phyloP scores from a whole-genome alignment of 2,888 invertebrate species.

The Fissipunctia ypsillon region DNA sequence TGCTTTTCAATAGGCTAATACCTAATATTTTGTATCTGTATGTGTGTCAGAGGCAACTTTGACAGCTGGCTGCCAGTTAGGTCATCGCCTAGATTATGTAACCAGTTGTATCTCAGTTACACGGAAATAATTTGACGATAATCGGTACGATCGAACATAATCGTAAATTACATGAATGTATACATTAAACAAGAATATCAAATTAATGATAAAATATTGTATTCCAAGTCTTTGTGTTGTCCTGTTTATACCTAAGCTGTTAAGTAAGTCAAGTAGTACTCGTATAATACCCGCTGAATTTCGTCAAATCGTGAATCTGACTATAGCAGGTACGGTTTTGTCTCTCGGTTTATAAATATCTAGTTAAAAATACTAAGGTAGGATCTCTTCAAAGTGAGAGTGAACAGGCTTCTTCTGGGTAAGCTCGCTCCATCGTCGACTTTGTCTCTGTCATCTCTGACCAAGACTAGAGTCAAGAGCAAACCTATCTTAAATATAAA shows the following conservation, averaged over 20 bases:
- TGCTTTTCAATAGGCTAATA: background rate
- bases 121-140: conserved; percentile 41
- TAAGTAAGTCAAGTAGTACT: too few species aligned
- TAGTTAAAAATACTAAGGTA: too few species aligned
- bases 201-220: conserved; percentile 47
- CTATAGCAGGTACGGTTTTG: background rate
- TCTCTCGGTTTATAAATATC: too few species aligned
- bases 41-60: conserved; percentile 1
- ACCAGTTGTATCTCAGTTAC: conserved; percentile 32
- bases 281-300: conserved; percentile 1
- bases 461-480: too few species aligned
- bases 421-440: too few species aligned
- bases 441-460: too few species aligned
- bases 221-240: background rate
- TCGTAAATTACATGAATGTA: conserved; percentile 26
- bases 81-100: conserved; percentile 32
- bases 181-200: conserved; percentile 30
- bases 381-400: too few species aligned
- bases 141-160: conserved; percentile 43
- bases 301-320: background rate
- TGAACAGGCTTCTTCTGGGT: too few species aligned
- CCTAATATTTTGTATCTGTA: background rate
- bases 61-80: conserved; percentile 34
- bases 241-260: background rate
- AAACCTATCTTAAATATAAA: too few species aligned